phyloP scores from a whole-genome alignment of 92 coral and sea anemone genomes.

The Virgularia gustaviana region DNA sequence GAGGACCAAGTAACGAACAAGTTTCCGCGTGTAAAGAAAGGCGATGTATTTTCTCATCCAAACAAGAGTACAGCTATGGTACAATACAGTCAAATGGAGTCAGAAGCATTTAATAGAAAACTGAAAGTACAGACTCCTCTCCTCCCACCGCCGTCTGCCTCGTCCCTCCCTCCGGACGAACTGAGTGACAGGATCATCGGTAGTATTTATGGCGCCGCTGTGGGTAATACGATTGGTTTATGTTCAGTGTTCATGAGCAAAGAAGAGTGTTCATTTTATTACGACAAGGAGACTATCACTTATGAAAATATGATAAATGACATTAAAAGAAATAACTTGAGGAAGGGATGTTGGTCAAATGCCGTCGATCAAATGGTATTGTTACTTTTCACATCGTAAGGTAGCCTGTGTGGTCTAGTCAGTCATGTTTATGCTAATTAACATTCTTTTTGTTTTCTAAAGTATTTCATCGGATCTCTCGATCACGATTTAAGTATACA shows the following conservation, averaged over 20 bases:
- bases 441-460: too few species aligned
- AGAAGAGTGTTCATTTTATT: slow-evolving; percentile 85
- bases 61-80: slow-evolving; percentile 90
- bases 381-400: too few species aligned
- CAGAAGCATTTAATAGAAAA: slow-evolving; percentile 68
- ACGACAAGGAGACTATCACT: slow-evolving; percentile 55
- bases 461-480: too few species aligned
- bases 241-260: slow-evolving; percentile 89
- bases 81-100: slow-evolving; percentile 85
- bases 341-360: slow-evolving; percentile 90
- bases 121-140: slow-evolving; percentile 80
- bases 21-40: slow-evolving; percentile 81
- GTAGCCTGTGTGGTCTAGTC: too few species aligned
- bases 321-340: slow-evolving; percentile 79
- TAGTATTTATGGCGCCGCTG: slow-evolving; percentile 94
- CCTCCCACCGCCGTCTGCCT: slow-evolving; percentile 76
- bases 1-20: slow-evolving; percentile 49
- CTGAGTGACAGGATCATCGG: slow-evolving; percentile 87
- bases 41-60: slow-evolving; percentile 79
- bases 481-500: too few species aligned
- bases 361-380: slow-evolving; percentile 93
- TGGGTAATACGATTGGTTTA: slow-evolving; percentile 83
- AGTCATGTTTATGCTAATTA: too few species aligned
- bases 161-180: slow-evolving; percentile 88
- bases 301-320: slow-evolving; percentile 72